Percentiles rank a stretch among this genome's conserved stretches.
These are phyloP conservation scores for Drosophila suzukii DNA, from an alignment of 1,140 invertebrate species.

Conservation along the genomic window DNA sequence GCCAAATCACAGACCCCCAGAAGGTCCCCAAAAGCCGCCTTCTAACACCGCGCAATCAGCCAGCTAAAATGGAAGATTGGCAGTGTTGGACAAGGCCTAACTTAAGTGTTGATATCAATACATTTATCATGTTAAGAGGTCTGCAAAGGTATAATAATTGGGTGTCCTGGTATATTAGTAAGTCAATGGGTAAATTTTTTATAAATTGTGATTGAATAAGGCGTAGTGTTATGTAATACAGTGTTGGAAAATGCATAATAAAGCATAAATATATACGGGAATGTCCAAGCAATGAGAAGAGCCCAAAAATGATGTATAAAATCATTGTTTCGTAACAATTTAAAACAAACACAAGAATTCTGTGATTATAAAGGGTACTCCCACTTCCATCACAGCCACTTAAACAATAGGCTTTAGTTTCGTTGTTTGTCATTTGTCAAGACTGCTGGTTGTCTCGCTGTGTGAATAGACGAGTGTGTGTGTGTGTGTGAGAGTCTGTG, in stretches of 20 bases:
- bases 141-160: no score
- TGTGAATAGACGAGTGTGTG: not conserved
- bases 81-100: conserved; percentile 14
- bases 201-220: no score
- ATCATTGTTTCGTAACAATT: not conserved
- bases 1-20: conserved; percentile 25
- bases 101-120: not conserved
- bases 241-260: not conserved
- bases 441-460: conserved; percentile 16
- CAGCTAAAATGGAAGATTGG: not conserved
- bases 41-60: not conserved
- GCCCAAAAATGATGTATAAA: no score
- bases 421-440: conserved; percentile 48
- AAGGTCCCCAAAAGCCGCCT: not conserved
- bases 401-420: not conserved
- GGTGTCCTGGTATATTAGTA: no score
- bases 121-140: no score
- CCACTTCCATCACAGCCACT: not conserved
- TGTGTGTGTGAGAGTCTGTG: conserved; percentile 13
- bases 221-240: not conserved
- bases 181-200: no score
- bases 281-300: no score
- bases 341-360: not conserved
- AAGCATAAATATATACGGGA: no score
- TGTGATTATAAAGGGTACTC: conserved; percentile 6